Conservation (phyloP, 2,888 invertebrate species). For the Chloroclysta siterata region DNA sequence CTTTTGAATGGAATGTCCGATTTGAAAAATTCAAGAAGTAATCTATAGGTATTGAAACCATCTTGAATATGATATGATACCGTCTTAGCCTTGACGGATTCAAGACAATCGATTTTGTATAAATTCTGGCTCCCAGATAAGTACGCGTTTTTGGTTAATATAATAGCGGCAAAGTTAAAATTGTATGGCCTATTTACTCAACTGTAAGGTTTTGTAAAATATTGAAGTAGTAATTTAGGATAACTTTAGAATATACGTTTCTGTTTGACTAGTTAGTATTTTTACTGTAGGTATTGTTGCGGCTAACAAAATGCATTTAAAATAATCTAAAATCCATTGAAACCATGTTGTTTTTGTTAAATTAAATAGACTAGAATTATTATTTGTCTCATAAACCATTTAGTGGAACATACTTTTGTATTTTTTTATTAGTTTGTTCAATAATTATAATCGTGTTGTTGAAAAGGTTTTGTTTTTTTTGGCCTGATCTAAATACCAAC, state of each 20-base stretch:
- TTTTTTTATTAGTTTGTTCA: constrained; percentile 54
- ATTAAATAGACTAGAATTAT: constrained; percentile 4
- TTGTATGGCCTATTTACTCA: constrained; percentile 18
- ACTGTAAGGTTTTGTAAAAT: constrained; percentile 10
- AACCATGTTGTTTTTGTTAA: constrained; percentile 8
- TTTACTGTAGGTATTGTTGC: constrained; percentile 12
- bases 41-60: too few species aligned
- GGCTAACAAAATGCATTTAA: constrained; percentile 23
- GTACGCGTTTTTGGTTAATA: too few species aligned
- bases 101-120: too few species aligned
- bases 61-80: too few species aligned
- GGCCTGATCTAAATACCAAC: background rate
- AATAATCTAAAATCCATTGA: constrained; percentile 9
- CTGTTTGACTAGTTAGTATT: constrained; percentile 14
- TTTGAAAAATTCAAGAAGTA: too few species aligned
- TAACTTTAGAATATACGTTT: constrained; percentile 2
- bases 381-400: background rate
- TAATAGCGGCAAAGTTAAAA: too few species aligned
- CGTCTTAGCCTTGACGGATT: too few species aligned
- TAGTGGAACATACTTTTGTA: constrained; percentile 41
- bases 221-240: background rate
- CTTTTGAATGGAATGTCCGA: too few species aligned
- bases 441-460: constrained; percentile 70
- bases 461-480: constrained; percentile 24
- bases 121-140: too few species aligned